A percentile compares a stretch with the other conserved stretches of the same genome.
Conservation (phyloP, 2,888 invertebrate species). For the Plebejus argus region DNA sequence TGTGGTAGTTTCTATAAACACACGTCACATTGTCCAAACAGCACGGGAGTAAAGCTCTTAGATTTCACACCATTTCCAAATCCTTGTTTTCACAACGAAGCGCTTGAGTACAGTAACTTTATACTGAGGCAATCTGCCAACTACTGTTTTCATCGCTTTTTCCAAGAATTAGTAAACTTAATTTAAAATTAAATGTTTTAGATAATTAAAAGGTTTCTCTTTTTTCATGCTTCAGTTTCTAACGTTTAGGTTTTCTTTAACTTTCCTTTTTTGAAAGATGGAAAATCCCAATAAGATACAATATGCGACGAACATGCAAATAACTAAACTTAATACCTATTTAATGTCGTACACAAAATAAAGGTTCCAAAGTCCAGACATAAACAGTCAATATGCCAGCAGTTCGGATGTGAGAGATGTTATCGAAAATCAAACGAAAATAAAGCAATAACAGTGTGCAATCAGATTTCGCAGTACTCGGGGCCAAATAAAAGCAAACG, state of each 20-base stretch:
- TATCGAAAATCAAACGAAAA: slow-evolving; percentile 3
- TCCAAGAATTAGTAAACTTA: slow-evolving; percentile 30
- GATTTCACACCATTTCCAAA: slow-evolving; percentile 76
- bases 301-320: neutral
- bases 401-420: slow-evolving; percentile 11
- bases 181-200: neutral
- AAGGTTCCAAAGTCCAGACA: neutral
- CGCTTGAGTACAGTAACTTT: slow-evolving; percentile 73
- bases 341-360: neutral
- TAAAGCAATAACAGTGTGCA: slow-evolving; percentile 24
- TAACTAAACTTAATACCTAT: too few species aligned
- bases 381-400: neutral
- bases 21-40: slow-evolving; percentile 75
- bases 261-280: too few species aligned
- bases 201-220: neutral
- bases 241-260: neutral
- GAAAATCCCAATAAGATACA: too few species aligned
- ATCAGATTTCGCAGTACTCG: slow-evolving; percentile 26
- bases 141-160: slow-evolving; percentile 18
- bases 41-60: slow-evolving; percentile 69
- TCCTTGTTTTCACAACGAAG: slow-evolving; percentile 75
- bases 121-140: slow-evolving; percentile 70
- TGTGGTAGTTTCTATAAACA: slow-evolving; percentile 68
- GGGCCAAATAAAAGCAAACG: slow-evolving; percentile 18
- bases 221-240: too few species aligned